A percentile compares a stretch with the other conserved stretches of the same genome.
phyloP scores from a whole-genome alignment of 2,113 vertebrate genomes.

The Syngnathus floridae region DNA sequence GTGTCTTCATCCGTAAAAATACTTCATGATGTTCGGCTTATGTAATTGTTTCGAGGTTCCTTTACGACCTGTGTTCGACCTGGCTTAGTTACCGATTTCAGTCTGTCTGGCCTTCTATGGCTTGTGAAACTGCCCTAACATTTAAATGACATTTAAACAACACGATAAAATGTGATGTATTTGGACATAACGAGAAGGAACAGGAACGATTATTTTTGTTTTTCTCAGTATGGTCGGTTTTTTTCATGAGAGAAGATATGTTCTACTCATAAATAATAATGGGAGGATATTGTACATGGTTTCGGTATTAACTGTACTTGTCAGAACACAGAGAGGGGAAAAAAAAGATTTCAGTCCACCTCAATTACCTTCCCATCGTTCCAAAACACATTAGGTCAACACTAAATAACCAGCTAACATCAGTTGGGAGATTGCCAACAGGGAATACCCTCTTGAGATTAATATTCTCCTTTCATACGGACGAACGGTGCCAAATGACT shows the following conservation, averaged over 20 bases:
- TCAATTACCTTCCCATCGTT: neutral
- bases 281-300: neutral
- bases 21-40: neutral
- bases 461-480: slow-evolving; percentile 4
- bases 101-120: neutral
- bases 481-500: neutral
- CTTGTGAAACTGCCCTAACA: neutral
- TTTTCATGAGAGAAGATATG: neutral
- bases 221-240: neutral
- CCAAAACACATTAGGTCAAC: neutral
- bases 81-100: neutral
- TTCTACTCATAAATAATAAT: too few species aligned
- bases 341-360: neutral
- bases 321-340: neutral
- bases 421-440: neutral
- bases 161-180: neutral
- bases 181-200: neutral
- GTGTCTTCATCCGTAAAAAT: slow-evolving; percentile 5
- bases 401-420: neutral
- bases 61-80: slow-evolving; percentile 11
- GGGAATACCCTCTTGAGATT: slow-evolving; percentile 5
- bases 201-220: neutral
- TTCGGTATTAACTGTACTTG: too few species aligned
- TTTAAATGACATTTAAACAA: neutral
- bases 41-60: neutral